Evolutionary conservation across 1,140 invertebrate species (phyloP), one percentile per base, ranked within the genome.

Genomic region (Drosophila nasuta): DNA sequence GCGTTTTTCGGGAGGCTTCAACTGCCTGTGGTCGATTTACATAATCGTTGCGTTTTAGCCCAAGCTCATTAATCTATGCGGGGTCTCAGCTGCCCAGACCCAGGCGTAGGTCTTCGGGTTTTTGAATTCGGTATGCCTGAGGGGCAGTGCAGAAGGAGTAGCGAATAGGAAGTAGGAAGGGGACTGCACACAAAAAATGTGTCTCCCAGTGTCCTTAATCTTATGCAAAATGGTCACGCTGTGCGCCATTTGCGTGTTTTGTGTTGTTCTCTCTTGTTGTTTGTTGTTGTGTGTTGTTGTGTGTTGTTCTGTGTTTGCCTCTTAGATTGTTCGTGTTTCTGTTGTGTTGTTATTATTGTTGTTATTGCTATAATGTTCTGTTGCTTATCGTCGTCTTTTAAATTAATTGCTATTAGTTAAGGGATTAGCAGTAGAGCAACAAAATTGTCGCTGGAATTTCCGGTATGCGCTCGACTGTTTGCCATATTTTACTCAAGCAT

Each of bases 381-480:
- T 87, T 89, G 81, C 83, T 87, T 89, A 88, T 88, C 85, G 77
- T 87, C 80, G 75, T 83, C 75, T 75, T 91, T 91, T 91, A 91
- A 91, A 91, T 91, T 91, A 91, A 91, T 91, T 91, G 90, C 90
- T 75, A 88, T 91, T 91, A 91, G 90, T 91, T 86, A 90, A 88
- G 86, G 90, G 86, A 90, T 91, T 91, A 90, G 86, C 81, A 85
- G 83, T 73, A 46, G 75, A 74, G 85, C 81, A 85, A 79, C 81
- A 81, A 89, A 83, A 77, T 88, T 89, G 85, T 89, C 85, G 90
- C 78, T 70, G 86, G 86, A 88, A 91, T 91, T 91, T 91, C 90
- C 90, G 90, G 78, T 85, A 90, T 91, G 87, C 81, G 78, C 66
- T 60, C 66, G 64, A 63, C 72, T 81, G 80, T 71, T 76, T 28